Percentiles rank a stretch among this genome's conserved stretches.
phyloP scores from a whole-genome alignment of 1,140 invertebrate genomes.

The Leptonema lineaticorne region DNA sequence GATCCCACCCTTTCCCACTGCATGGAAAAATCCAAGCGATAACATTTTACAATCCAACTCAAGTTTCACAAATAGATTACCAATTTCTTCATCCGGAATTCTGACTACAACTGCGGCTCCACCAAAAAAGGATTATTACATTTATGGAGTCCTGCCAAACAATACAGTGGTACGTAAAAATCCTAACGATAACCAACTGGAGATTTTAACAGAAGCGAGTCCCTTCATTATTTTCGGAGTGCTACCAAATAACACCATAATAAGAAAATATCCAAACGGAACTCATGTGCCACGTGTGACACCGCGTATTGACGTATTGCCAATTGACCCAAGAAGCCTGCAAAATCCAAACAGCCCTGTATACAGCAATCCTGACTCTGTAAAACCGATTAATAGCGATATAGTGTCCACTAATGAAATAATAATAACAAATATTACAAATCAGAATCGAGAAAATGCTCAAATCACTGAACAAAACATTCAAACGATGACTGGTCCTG shows the following conservation, averaged over 20 bases:
- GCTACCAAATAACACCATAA: constrained; percentile 70
- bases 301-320: constrained; percentile 58
- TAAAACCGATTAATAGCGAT: constrained; percentile 57
- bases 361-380: constrained; percentile 57
- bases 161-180: constrained; percentile 73
- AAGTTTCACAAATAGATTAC: constrained; percentile 41
- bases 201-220: constrained; percentile 65
- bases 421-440: constrained; percentile 45
- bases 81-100: constrained; percentile 48
- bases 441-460: constrained; percentile 23
- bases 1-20: constrained; percentile 35
- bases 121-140: constrained; percentile 65
- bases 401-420: constrained; percentile 56
- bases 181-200: constrained; percentile 64
- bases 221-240: constrained; percentile 71
- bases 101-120: constrained; percentile 47
- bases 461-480: constrained; percentile 30
- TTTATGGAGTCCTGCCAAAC: constrained; percentile 72
- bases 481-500: constrained; percentile 55
- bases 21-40: constrained; percentile 25
- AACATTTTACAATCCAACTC: constrained; percentile 19
- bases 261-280: constrained; percentile 72
- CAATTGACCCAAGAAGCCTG: constrained; percentile 57
- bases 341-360: constrained; percentile 58
- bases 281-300: constrained; percentile 68